phyloP scores from a whole-genome alignment of 2,797 vertebrate genomes.

The Schizopygopsis malacanthus region DNA sequence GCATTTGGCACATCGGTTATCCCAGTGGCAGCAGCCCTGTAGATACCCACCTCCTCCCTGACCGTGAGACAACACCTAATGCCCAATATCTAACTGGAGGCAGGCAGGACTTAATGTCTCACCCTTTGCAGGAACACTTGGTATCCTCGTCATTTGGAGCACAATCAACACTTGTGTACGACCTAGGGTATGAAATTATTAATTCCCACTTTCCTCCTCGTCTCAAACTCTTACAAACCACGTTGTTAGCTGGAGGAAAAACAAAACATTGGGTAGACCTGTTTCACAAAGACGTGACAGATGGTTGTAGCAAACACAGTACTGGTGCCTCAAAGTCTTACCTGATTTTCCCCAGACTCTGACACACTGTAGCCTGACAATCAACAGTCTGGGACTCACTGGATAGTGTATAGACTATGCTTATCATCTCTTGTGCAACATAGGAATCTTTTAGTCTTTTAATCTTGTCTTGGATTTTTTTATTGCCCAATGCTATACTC shows the following conservation, averaged over 20 bases:
- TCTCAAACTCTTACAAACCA: conserved; percentile 54
- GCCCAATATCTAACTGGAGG: conserved; percentile 73
- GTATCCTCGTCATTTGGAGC: conserved; percentile 66
- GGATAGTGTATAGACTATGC: not conserved
- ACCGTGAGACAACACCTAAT: conserved; percentile 72
- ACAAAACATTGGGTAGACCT: conserved; percentile 46
- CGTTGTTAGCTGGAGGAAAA: conserved; percentile 65
- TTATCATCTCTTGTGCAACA: conserved; percentile 12
- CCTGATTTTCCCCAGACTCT: conserved; percentile 34
- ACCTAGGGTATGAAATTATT: conserved; percentile 60
- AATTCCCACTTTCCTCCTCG: conserved; percentile 50
- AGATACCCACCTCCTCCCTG: conserved; percentile 64
- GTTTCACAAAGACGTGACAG: conserved; percentile 67
- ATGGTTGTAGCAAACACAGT: conserved; percentile 57
- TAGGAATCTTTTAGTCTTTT: conserved; percentile 10
- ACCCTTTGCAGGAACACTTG: conserved; percentile 57
- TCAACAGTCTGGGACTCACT: conserved; percentile 15
- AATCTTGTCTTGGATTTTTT: conserved; percentile 2
- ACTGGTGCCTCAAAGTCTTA: conserved; percentile 47
- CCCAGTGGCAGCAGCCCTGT: conserved; percentile 65
- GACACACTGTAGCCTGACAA: conserved; percentile 23
- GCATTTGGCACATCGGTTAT: conserved; percentile 62
- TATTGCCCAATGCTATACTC: not conserved
- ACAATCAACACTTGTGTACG: conserved; percentile 61
- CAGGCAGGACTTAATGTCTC: conserved; percentile 65